Conservation (phyloP, 2,113 vertebrate species). For the Corythaixoides concolor region DNA sequence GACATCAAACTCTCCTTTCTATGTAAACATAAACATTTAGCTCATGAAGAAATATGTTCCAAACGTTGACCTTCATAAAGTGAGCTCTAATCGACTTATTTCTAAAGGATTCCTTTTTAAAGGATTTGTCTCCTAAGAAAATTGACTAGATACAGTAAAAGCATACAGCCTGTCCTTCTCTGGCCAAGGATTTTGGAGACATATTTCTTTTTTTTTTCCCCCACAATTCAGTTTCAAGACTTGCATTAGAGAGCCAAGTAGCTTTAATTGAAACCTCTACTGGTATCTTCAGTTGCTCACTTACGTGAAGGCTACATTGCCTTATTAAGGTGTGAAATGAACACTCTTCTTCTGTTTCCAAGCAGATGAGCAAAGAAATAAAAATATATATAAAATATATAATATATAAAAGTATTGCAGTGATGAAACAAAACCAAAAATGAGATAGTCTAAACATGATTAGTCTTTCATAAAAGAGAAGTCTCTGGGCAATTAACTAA, state of each 20-base stretch:
- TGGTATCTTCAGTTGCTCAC: constrained; percentile 99
- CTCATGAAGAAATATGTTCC: constrained; percentile 78
- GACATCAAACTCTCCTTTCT: constrained; percentile 55
- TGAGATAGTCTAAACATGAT: constrained; percentile 73
- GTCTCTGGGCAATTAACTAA: neutral
- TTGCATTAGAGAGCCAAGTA: constrained; percentile 84
- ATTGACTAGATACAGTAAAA: neutral
- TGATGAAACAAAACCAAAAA: constrained; percentile 88
- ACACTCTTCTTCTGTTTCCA: constrained; percentile 99
- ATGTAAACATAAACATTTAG: constrained; percentile 67
- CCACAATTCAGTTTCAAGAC: constrained; percentile 74
- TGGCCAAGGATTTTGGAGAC: constrained; percentile 75
- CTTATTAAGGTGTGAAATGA: constrained; percentile 99
- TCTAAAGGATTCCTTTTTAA: neutral
- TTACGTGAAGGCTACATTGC: constrained; percentile 99
- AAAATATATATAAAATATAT: constrained; percentile 83
- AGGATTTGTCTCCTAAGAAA: constrained; percentile 10
- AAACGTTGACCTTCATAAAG: constrained; percentile 49
- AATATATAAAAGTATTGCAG: constrained; percentile 84
- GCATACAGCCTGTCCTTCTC: neutral
- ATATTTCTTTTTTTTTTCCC: constrained; percentile 71
- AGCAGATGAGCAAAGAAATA: constrained; percentile 96
- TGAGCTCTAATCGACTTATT: neutral
- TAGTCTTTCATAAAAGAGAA: constrained; percentile 8
- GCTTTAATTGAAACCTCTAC: constrained; percentile 68